phyloP scores from a whole-genome alignment of 2,888 invertebrate genomes.

The Steromphala cineraria region DNA sequence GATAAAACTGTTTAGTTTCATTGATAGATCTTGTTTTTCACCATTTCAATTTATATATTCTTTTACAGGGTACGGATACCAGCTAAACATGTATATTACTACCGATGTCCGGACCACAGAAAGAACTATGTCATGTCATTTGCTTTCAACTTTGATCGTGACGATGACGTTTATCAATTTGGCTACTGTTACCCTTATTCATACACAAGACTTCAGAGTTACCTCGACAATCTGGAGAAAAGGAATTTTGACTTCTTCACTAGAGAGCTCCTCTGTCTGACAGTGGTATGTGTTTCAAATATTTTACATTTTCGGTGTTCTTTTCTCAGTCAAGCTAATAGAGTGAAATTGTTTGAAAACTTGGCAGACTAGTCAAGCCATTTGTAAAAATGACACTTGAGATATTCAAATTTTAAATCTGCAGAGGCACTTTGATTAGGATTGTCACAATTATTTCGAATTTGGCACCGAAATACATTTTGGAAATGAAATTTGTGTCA shows the following conservation, averaged over 20 bases:
- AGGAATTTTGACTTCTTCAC: slow-evolving; percentile 80
- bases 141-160: slow-evolving; percentile 94
- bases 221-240: slow-evolving; percentile 85
- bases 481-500: too few relatives aligned
- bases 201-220: slow-evolving; percentile 91
- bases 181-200: slow-evolving; percentile 95
- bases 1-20: too few relatives aligned
- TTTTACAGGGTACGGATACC: slow-evolving; percentile 73
- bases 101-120: slow-evolving; percentile 88
- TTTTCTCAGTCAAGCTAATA: too few relatives aligned
- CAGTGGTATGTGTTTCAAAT: slow-evolving; percentile 66
- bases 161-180: slow-evolving; percentile 96
- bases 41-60: background rate
- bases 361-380: too few relatives aligned
- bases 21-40: too few relatives aligned
- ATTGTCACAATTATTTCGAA: too few relatives aligned
- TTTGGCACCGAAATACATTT: too few relatives aligned
- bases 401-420: background rate
- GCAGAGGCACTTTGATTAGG: too few relatives aligned
- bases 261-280: slow-evolving; percentile 79
- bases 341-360: too few relatives aligned
- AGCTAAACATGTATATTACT: slow-evolving; percentile 91
- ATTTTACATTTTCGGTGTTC: background rate
- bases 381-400: too few relatives aligned
- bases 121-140: slow-evolving; percentile 94